Evolutionary conservation across 2,888 invertebrate species (phyloP), one percentile per base, ranked within the genome.

Genomic region (Ornithoptera priamus): DNA sequence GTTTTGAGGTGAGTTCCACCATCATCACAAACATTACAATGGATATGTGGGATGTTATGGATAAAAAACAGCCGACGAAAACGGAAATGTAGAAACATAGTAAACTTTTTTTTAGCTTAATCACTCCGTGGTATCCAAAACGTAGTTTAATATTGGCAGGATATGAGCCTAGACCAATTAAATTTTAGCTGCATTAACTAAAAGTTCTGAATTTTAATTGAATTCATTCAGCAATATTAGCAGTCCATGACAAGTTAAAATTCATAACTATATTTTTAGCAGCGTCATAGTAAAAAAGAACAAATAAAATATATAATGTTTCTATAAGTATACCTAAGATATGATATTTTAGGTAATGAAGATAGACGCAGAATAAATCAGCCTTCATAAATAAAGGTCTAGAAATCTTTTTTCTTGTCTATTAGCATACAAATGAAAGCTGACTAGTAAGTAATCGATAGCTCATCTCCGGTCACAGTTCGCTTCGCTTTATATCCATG

Each of bases 371-470:
- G 15, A 50, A 50, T 18, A 50, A 50, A 50, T 50, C 15, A 50
- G 5, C 50, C 18, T 17, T 50, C 18, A 50, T 50, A 50, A 50
- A 15, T 50, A 50, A 50, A 50, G 15, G 50, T 50, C 18, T 50
- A 15, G 17, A 50, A 50, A 17, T 50, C 62, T 61, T 62, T 62
- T 67, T 67, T 56, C 20, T 39, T 58, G 22, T 30, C 59, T 62
- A 30, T 69, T 62, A 69, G 39, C 58, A 65, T 69, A 66, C 50
- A 66, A 69, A 69, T 62, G 30, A 62, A 66, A 69, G 22, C 58
- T 36, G 66, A 69, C 39, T 66, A 22, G 62, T 50, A 62, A 66
- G 58, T 64, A 66, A 62, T 69, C 66, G 65, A 69, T 69, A 66
- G 46, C 62, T 69, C 59, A 69, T 62, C 62, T 62, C 50, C 62